A percentile compares a stretch with the other conserved stretches of the same genome.
Conservation (phyloP, 2,113 vertebrate genomes). For the Oophaga pumilio region DNA sequence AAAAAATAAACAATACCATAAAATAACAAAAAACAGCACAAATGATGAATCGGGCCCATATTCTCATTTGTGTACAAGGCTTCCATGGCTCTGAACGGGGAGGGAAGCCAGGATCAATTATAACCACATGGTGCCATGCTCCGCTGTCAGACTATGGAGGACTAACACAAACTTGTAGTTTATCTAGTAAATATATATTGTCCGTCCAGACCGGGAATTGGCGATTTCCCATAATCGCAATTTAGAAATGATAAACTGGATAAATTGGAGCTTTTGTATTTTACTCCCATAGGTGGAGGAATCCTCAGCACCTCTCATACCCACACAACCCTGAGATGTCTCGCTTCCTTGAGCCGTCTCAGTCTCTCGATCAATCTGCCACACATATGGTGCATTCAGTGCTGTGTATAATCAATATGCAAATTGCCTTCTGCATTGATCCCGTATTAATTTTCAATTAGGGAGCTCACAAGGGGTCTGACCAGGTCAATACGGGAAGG, state of each 20-base stretch:
- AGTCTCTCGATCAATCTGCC: conserved; percentile 90
- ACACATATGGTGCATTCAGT: conserved; percentile 95
- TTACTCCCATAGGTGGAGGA: neutral
- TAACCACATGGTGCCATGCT: no score
- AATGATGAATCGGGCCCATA: no score
- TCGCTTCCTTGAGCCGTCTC: conserved; percentile 71
- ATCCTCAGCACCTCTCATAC: conserved; percentile 12
- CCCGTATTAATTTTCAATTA: conserved; percentile 99
- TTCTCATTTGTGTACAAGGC: no score
- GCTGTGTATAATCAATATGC: conserved; percentile 99
- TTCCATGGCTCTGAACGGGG: no score
- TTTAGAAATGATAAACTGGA: neutral
- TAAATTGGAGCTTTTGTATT: neutral
- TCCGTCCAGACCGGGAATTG: no score
- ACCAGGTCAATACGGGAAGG: conserved; percentile 88
- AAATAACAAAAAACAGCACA: no score
- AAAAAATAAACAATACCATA: no score
- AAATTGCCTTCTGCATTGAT: conserved; percentile 97
- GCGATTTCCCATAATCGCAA: neutral
- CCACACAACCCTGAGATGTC: conserved; percentile 27
- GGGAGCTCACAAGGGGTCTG: conserved; percentile 94
- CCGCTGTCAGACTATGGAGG: no score
- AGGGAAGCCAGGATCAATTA: no score
- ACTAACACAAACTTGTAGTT: no score
- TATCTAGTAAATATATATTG: neutral